These are phyloP conservation scores for Drosophila kuntzei DNA, from an alignment of 2,888 invertebrate species.

Conservation along the genomic window DNA sequence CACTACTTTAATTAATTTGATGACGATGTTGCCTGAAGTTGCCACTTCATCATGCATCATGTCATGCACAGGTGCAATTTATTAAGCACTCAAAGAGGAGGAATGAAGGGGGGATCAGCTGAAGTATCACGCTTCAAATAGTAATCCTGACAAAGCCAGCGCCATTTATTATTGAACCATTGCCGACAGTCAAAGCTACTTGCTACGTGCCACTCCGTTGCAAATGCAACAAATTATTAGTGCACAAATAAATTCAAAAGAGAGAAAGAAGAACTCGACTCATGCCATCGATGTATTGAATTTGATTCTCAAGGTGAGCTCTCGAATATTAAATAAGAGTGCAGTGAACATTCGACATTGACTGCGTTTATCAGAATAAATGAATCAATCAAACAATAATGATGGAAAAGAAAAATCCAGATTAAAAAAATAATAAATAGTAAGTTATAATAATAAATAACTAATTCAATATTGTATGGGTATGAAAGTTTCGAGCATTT, in stretches of 20 bases:
- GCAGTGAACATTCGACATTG: neutral
- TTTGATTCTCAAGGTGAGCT: slow-evolving; percentile 75
- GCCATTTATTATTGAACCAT: slow-evolving; percentile 82
- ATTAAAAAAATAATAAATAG: too few relatives aligned
- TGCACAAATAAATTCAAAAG: slow-evolving; percentile 15
- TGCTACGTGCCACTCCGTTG: slow-evolving; percentile 62
- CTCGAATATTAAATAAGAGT: slow-evolving; percentile 68
- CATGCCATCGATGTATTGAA: slow-evolving; percentile 56
- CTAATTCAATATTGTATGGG: too few relatives aligned
- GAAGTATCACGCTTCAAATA: slow-evolving; percentile 66
- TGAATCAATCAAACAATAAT: neutral
- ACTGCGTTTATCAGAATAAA: neutral
- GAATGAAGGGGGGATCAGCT: slow-evolving; percentile 9
- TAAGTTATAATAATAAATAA: too few relatives aligned
- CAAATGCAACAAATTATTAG: slow-evolving; percentile 41
- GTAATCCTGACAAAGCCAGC: slow-evolving; percentile 83
- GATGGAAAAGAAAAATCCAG: too few relatives aligned
- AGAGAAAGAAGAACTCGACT: slow-evolving; percentile 15
- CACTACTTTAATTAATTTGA: slow-evolving; percentile 73
- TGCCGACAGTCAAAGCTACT: slow-evolving; percentile 12
- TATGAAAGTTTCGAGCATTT: too few relatives aligned
- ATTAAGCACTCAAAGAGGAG: slow-evolving; percentile 39
- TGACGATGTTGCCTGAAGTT: slow-evolving; percentile 24
- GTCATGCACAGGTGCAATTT: slow-evolving; percentile 83
- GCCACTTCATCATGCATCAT: slow-evolving; percentile 63